A percentile compares a stretch with the other conserved stretches of the same genome.
Conservation (phyloP, 1,140 invertebrate species). For the Eciton burchellii region DNA sequence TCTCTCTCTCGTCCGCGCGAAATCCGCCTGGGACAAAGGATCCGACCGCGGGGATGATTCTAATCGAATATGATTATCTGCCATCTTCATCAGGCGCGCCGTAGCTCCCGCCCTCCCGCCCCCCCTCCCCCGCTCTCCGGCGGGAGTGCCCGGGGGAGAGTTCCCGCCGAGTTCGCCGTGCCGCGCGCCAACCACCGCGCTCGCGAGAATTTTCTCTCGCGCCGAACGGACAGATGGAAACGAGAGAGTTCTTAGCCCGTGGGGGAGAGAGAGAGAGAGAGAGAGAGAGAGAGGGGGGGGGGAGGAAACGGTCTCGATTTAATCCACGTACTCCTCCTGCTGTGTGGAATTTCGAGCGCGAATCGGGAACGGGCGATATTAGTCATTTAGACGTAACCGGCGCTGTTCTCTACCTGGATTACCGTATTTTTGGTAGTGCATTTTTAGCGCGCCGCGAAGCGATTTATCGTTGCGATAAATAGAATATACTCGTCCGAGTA, state of each 20-base stretch:
- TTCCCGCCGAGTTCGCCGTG: slow-evolving; percentile 19
- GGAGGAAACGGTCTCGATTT: too few relatives aligned
- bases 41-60: slow-evolving; percentile 77
- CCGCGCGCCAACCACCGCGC: slow-evolving; percentile 38
- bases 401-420: background rate
- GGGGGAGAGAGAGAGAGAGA: too few relatives aligned
- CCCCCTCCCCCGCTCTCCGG: background rate
- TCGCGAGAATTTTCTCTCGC: slow-evolving; percentile 56
- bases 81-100: slow-evolving; percentile 76
- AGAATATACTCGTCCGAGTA: background rate
- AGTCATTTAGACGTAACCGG: slow-evolving; percentile 4
- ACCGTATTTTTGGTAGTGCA: slow-evolving; percentile 5
- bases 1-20: too few relatives aligned
- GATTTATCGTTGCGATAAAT: slow-evolving; percentile 23
- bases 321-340: slow-evolving; percentile 54
- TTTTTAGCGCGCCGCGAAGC: background rate
- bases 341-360: slow-evolving; percentile 39
- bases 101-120: background rate
- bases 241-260: too few relatives aligned
- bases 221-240: slow-evolving; percentile 25
- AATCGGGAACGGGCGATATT: slow-evolving; percentile 41
- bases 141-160: too few relatives aligned
- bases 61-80: slow-evolving; percentile 83
- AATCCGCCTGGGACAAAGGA: slow-evolving; percentile 78
- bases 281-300: too few relatives aligned